Conservation (phyloP, 1,140 invertebrate genomes). For the Hypothenemus hampei region DNA sequence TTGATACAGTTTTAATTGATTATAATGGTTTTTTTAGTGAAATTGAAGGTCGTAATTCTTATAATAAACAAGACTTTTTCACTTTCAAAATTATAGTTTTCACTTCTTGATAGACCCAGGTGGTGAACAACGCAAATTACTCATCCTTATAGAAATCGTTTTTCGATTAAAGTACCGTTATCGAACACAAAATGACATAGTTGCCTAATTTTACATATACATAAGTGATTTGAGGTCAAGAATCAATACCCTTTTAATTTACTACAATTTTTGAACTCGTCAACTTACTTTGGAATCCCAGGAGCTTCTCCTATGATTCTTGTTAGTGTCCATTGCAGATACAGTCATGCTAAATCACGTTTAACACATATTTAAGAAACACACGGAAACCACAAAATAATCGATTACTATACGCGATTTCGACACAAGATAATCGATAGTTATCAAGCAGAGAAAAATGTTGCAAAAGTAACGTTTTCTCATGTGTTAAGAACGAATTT, state of each 20-base stretch:
- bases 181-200: not conserved
- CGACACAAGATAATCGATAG: not conserved
- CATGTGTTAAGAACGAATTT: conserved; percentile 1
- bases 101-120: too few relatives aligned
- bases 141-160: not conserved
- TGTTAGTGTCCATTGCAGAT: conserved; percentile 34
- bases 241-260: not conserved
- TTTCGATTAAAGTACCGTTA: not conserved
- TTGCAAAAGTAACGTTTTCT: not conserved
- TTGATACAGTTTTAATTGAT: not conserved
- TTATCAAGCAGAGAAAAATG: not conserved
- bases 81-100: too few relatives aligned
- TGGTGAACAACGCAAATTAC: not conserved
- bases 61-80: too few relatives aligned
- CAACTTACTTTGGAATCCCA: conserved; percentile 40
- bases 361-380: not conserved
- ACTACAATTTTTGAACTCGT: too few relatives aligned
- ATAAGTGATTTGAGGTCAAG: not conserved
- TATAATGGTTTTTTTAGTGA: not conserved
- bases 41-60: not conserved
- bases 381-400: not conserved
- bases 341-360: conserved; percentile 32
- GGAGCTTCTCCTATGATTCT: conserved; percentile 34
- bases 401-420: not conserved
- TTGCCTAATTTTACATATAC: not conserved